Evolutionary conservation across 2,888 invertebrate genomes (phyloP), one percentile per base, ranked within the genome.

Genomic region (Strigamia maritima): DNA sequence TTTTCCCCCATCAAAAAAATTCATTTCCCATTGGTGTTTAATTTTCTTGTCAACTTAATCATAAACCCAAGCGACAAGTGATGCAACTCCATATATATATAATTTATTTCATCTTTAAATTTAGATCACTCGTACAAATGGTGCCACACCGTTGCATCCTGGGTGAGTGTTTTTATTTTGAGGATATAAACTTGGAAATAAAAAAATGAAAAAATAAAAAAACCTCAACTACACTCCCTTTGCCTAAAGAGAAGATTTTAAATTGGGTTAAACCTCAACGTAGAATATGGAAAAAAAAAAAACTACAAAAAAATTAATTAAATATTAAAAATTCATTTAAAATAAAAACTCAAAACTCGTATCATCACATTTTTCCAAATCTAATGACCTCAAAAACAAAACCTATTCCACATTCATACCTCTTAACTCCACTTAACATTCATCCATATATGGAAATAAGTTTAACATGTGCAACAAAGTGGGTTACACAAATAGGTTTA

Each of bases 21-120:
- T 49, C 49, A 49, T 49, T 49, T 49, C 49, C 49, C 49, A 49
- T n/a, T 49, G 49, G 49, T 49, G 49, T 49, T 49, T 49, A 49
- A 49, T 49, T 49, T 49, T 49, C 49, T 49, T 49, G 49, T 49
- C 49, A 49, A 49, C 49, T 49, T 49, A 49, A 49, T 49, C 49
- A 49, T 49, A 49, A 49, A 49, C 14, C 49, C 49, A 49, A 49
- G n/a, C 49, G 49, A 49, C 49, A 49, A 49, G 49, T 49, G 49
- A n/a, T 49, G 49, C 16, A 49, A 49, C n/a, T 49, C 49, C 49
- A 10, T 10, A 49, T 6, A n/a, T 49, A n/a, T 49, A 49, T n/a
- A 49, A 49, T 49, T n/a, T 49, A 49, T 49, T 49, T 49, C 49
- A n/a, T 6, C 49, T 49, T 49, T 49, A 49, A 49, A 49, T 49